phyloP scores from a whole-genome alignment of 2,797 vertebrate species.

The Enteromius viviparus region DNA sequence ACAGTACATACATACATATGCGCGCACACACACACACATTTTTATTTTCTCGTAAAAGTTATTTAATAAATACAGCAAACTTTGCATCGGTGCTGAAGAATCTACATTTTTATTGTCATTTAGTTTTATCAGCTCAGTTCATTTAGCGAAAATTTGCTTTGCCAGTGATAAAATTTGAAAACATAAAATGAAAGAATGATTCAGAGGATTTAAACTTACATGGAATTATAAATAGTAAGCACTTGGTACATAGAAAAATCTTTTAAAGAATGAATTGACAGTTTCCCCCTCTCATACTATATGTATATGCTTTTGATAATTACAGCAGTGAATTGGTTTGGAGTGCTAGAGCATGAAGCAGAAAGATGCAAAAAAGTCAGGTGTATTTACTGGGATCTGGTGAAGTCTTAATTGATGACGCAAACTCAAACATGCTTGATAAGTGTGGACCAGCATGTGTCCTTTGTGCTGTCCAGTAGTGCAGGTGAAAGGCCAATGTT shows the following conservation, averaged over 20 bases:
- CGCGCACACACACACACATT: too few species aligned
- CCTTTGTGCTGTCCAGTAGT: slow-evolving; percentile 18
- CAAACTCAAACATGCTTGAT: slow-evolving; percentile 38
- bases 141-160: slow-evolving; percentile 1
- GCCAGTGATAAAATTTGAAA: background rate
- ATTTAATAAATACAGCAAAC: slow-evolving; percentile 26
- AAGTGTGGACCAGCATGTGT: slow-evolving; percentile 4
- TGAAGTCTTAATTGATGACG: slow-evolving; percentile 11
- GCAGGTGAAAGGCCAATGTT: background rate
- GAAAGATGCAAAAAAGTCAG: background rate
- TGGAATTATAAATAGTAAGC: slow-evolving; percentile 7
- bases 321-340: background rate
- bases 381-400: background rate
- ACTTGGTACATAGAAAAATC: slow-evolving; percentile 5
- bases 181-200: background rate
- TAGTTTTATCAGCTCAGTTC: slow-evolving; percentile 15
- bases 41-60: too few species aligned
- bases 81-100: slow-evolving; percentile 14
- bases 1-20: background rate
- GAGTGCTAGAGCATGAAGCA: background rate
- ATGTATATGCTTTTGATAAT: background rate
- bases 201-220: background rate
- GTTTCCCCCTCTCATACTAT: background rate
- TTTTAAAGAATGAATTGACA: background rate
- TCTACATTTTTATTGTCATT: slow-evolving; percentile 24